Evolutionary conservation across 2,888 invertebrate species (phyloP).

Genomic region (Choreutis nemorana): DNA sequence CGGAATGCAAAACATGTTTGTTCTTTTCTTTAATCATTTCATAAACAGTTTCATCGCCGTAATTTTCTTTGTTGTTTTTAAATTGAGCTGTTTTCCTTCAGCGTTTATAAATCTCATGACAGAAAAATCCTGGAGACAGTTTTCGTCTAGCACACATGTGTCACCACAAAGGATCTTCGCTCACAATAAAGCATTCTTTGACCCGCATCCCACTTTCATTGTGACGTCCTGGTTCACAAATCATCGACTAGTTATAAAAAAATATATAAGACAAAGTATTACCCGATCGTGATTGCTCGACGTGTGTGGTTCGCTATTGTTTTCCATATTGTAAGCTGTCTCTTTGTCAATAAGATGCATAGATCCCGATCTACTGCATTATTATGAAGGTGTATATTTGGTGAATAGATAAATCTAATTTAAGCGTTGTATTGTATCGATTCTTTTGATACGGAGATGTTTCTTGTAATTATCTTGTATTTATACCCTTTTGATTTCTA

Average conservation of each 20-base stretch:
- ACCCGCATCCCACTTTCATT: slow-evolving; percentile 60
- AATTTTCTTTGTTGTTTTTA: neutral
- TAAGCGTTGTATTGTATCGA: slow-evolving; percentile 8
- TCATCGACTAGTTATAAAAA: slow-evolving; percentile 42
- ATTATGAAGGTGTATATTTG: slow-evolving; percentile 5
- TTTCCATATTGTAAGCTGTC: too few species aligned
- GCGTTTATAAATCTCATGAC: too few species aligned
- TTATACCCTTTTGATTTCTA: too few species aligned
- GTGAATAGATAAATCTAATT: too few species aligned
- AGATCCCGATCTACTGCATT: slow-evolving; percentile 10
- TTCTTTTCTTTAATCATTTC: neutral
- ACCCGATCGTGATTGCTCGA: slow-evolving; percentile 40
- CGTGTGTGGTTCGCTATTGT: slow-evolving; percentile 48
- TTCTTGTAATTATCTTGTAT: slow-evolving; percentile 7
- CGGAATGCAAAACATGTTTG: neutral
- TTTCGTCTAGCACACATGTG: slow-evolving; percentile 22
- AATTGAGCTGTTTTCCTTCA: neutral
- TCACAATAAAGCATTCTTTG: slow-evolving; percentile 46
- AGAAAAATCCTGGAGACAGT: slow-evolving; percentile 2
- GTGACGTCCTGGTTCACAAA: slow-evolving; percentile 61
- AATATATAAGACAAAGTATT: slow-evolving; percentile 50
- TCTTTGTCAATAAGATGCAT: too few species aligned
- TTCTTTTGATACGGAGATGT: slow-evolving; percentile 6
- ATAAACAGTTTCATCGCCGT: neutral
- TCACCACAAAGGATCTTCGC: slow-evolving; percentile 34